Percentiles rank a stretch among this genome's conserved stretches.
Evolutionary conservation across 2,888 invertebrate species (phyloP).

Genomic region (Pardosa pseudoannulata): DNA sequence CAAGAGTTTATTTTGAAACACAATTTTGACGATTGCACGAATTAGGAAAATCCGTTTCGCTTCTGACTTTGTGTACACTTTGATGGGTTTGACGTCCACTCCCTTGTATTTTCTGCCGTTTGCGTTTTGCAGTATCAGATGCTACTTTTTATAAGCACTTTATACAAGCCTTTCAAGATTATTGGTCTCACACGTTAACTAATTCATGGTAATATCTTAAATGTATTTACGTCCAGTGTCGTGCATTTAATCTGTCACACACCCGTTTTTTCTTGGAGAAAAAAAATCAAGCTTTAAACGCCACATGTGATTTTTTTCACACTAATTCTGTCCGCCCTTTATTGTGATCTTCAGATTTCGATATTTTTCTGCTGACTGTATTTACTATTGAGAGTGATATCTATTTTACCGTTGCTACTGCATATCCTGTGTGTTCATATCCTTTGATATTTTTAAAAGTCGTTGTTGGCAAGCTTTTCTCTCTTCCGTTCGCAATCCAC

Average conservation of each 20-base stretch:
- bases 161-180: too few relatives aligned
- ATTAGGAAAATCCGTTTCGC: too few relatives aligned
- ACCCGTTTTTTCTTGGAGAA: neutral
- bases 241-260: slow-evolving; percentile 22
- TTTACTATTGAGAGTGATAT: slow-evolving; percentile 8
- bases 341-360: slow-evolving; percentile 43
- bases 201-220: too few relatives aligned
- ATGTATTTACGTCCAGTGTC: slow-evolving; percentile 17
- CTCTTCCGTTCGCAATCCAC: neutral
- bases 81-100: too few relatives aligned
- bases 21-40: too few relatives aligned
- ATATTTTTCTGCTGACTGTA: slow-evolving; percentile 52
- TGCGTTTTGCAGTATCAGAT: too few relatives aligned
- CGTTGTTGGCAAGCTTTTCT: slow-evolving; percentile 1
- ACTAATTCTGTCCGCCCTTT: slow-evolving; percentile 30
- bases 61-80: too few relatives aligned
- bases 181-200: too few relatives aligned
- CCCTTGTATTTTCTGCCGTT: too few relatives aligned
- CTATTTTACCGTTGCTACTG: slow-evolving; percentile 14
- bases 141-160: too few relatives aligned
- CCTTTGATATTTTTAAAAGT: neutral
- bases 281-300: slow-evolving; percentile 19
- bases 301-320: slow-evolving; percentile 1
- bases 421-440: slow-evolving; percentile 10
- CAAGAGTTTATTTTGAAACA: too few relatives aligned